Evolutionary conservation across 2,888 invertebrate genomes (phyloP), one percentile per base, ranked within the genome.

Genomic region (Tetragonisca angustula): DNA sequence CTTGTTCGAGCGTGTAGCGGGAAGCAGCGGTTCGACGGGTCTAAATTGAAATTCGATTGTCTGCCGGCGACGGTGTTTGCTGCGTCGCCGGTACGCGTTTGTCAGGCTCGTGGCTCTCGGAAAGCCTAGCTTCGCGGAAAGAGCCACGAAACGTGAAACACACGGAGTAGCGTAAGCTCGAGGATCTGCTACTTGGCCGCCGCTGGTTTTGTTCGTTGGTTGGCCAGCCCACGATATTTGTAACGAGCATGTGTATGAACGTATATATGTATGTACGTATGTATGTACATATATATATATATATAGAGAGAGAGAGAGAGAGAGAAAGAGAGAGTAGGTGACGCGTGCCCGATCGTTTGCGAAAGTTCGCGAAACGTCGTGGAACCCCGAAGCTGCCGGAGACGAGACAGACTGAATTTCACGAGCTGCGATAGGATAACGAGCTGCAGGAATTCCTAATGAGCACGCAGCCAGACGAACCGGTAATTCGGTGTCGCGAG

Each of bases 31-130:
- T 92, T 92, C 92, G 91, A 88, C 90, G 90, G 90, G 89, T 92
- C 91, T 91, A 93, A 93, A 94, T 94, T 93, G 94, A 93, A 94
- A 94, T 93, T 93, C 92, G 92, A 93, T 94, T 93, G 93, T 94
- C 91, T 92, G 86, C 87, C 90, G 86, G 84, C 87, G 86, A 81
- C 87, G 89, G 89, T 90, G 90, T 91, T 91, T 88, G 88, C 84
- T 56, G 85, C 79, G 75, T 79, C 64, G 70, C 56, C 68, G 72
- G 21, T 64, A 84, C 87, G 87, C 89, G 87, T 89, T 90, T 88
- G 85, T 87, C 81, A 75, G 32, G n/a, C 67, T n/a, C 13, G n/a
- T n/a, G 17, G 43, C 43, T 19, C 43, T 54, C 36, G 54, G 43
- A 11, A 43, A 43, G 43, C 43, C 43, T 43, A 9, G 43, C 36